Percentiles rank a stretch among this genome's conserved stretches.
Conservation (phyloP, 2,113 vertebrate species). For the Garra rufa region DNA sequence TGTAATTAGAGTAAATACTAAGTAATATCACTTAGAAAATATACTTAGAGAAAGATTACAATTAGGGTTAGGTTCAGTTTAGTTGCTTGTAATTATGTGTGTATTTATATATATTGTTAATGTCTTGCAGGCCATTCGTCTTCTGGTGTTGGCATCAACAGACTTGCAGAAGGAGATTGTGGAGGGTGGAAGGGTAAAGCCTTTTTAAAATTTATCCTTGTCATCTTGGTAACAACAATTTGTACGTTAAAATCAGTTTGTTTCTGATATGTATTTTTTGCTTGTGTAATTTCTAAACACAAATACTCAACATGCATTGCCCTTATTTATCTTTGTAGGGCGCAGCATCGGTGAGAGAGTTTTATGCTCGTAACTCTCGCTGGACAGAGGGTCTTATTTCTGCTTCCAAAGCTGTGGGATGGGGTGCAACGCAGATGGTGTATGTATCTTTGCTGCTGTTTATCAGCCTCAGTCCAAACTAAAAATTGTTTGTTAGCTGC, state of each 20-base stretch:
- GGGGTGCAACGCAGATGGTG: constrained; percentile 97
- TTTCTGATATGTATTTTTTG: not conserved
- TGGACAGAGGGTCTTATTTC: constrained; percentile 99
- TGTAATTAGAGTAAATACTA: not conserved
- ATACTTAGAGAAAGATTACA: not conserved
- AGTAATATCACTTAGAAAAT: not conserved
- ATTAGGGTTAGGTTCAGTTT: no score
- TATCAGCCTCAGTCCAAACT: not conserved
- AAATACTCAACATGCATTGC: not conserved
- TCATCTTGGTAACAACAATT: not conserved
- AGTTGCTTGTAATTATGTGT: no score
- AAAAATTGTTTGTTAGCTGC: no score
- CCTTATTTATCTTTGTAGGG: constrained; percentile 74
- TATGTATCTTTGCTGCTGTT: constrained; percentile 74
- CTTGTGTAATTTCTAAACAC: not conserved
- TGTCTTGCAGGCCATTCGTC: constrained; percentile 85
- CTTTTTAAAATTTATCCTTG: constrained; percentile 8
- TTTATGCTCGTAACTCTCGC: constrained; percentile 95
- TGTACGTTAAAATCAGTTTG: not conserved
- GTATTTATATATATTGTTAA: not conserved
- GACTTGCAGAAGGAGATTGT: constrained; percentile 96
- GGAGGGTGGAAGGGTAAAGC: constrained; percentile 89
- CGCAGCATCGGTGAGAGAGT: constrained; percentile 91
- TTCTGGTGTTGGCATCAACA: constrained; percentile 88
- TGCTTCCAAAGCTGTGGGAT: constrained; percentile 96